phyloP scores from a whole-genome alignment of 2,113 vertebrate species.

The Saguinus midas region DNA sequence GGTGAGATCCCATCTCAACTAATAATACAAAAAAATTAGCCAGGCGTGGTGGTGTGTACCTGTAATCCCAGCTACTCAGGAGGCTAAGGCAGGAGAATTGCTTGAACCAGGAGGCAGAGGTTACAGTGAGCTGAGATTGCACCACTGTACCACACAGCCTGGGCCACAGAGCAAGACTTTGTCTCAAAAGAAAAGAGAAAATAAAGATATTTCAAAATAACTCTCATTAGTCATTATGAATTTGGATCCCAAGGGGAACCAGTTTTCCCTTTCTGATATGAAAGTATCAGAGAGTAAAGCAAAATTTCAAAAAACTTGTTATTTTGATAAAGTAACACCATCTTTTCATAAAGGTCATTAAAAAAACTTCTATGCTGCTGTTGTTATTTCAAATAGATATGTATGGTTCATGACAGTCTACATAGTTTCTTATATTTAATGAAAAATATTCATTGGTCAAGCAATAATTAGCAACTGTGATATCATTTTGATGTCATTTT shows the following conservation, averaged over 20 bases:
- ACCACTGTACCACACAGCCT: too few relatives aligned
- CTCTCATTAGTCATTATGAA: neutral
- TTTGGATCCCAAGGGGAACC: neutral
- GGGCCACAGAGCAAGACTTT: too few relatives aligned
- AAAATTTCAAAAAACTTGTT: neutral
- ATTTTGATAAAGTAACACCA: neutral
- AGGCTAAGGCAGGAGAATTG: too few relatives aligned
- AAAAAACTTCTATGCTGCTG: neutral
- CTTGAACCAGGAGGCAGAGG: too few relatives aligned
- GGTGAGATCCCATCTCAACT: too few relatives aligned
- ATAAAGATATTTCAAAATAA: neutral
- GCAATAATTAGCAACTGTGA: neutral
- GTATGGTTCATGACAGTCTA: neutral
- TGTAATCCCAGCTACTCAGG: too few relatives aligned
- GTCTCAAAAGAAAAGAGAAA: too few relatives aligned
- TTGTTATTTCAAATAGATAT: neutral
- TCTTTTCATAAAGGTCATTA: neutral
- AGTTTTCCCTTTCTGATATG: neutral
- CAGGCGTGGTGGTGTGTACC: too few relatives aligned
- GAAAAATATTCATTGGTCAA: neutral
- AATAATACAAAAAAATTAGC: too few relatives aligned
- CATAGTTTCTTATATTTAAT: neutral
- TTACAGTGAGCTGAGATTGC: too few relatives aligned
- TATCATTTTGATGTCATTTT: slow-evolving; percentile 14
- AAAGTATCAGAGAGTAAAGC: neutral